Evolutionary conservation across 2,888 invertebrate species (phyloP), one percentile per base, ranked within the genome.

Genomic region (Asteroscopus sphinx): DNA sequence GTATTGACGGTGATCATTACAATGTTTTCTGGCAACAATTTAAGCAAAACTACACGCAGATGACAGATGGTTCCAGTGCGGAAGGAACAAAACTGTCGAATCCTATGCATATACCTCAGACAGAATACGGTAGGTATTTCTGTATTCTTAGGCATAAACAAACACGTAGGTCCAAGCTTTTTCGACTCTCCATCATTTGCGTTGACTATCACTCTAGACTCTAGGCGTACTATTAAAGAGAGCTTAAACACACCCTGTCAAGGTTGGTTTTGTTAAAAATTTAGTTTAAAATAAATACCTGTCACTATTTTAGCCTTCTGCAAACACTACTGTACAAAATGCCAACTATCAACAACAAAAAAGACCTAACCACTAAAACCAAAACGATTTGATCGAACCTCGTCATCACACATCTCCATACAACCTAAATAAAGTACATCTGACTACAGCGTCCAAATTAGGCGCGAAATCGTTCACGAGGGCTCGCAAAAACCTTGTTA

Each of bases 381-480:
- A 12, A 45, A 65, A 65, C 51, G 41, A 37, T 53, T 51, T 55
- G 40, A 59, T 54, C 48, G 42, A 44, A 25, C 12, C 36, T 32
- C 49, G 57, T 47, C 47, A 51, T 54, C 42, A 17, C 55, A 73
- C 68, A 77, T 73, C 66, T 63, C 64, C 57, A 65, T 59, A 69
- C 70, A 72, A 65, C 77, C 80, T 77, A 81, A 86, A 86, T 81
- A 80, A 82, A 86, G 82, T 82, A 83, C 84, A 82, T 82, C 76
- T 70, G 65, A 71, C 65, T 67, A 72, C 74, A 80, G 69, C 86
- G 82, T 89, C 86, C 84, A 92, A 92, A 93, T 92, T 92, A 92
- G 93, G 93, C 93, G 93, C 92, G 92, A 93, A 93, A 93, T 90
- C 90, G 89, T 84, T 90, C 92, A 91, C 92, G 88, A 89, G 87